Evolutionary conservation across 2,797 vertebrate species (phyloP).

Genomic region (Calcarius lapponicus): DNA sequence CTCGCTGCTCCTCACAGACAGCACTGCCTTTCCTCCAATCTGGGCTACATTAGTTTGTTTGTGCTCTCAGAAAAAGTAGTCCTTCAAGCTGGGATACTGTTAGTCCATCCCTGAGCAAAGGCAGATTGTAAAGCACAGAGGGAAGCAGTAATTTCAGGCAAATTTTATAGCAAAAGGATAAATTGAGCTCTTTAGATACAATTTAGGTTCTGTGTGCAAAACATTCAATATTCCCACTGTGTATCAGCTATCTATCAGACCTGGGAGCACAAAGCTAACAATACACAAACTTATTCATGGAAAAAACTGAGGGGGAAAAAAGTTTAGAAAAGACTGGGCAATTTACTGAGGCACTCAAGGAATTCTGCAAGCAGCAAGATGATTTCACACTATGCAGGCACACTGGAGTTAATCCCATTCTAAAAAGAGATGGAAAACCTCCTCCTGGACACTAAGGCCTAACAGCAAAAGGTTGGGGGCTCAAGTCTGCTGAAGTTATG

Average conservation of each 20-base stretch:
- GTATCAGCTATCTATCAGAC: not conserved
- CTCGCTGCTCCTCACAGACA: not conserved
- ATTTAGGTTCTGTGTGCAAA: not conserved
- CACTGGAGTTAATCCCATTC: not conserved
- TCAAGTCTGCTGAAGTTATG: not conserved
- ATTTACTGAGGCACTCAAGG: not conserved
- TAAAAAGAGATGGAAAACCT: not conserved
- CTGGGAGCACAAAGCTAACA: not conserved
- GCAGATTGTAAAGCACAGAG: not conserved
- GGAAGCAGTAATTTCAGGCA: not conserved
- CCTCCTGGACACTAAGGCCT: not conserved
- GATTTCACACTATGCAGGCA: not conserved
- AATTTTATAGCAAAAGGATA: not conserved
- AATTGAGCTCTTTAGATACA: not conserved
- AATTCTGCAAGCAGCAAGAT: not conserved
- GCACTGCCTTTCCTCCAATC: not conserved
- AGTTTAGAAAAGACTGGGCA: not conserved
- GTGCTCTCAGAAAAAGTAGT: not conserved
- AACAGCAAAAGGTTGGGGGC: not conserved
- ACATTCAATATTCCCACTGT: not conserved
- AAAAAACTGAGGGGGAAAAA: accelerated
- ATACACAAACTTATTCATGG: not conserved
- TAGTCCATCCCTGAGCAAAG: not conserved
- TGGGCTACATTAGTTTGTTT: not conserved
- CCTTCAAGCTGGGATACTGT: not conserved